Conservation (phyloP, 1,140 invertebrate genomes). For the Diprion similis region DNA sequence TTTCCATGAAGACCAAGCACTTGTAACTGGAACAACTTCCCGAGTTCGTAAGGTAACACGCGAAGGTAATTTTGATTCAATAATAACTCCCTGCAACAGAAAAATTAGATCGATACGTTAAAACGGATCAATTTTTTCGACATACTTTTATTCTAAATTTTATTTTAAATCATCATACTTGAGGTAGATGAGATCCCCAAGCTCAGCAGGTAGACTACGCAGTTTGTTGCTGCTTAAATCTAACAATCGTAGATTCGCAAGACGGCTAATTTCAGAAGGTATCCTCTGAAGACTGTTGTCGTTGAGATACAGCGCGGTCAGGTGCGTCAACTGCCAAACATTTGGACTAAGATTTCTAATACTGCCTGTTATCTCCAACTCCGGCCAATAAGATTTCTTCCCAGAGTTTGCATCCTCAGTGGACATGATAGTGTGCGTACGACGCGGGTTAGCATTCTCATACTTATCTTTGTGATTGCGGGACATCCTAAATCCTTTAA, state of each 20-base stretch:
- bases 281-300: slow-evolving; percentile 91
- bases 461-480: slow-evolving; percentile 73
- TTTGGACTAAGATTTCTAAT: slow-evolving; percentile 90
- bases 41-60: slow-evolving; percentile 94
- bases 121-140: too few species aligned
- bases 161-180: slow-evolving; percentile 66
- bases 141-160: too few species aligned
- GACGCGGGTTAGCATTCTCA: slow-evolving; percentile 74
- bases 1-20: slow-evolving; percentile 90
- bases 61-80: slow-evolving; percentile 94
- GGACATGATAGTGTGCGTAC: slow-evolving; percentile 91
- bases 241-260: slow-evolving; percentile 83
- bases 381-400: slow-evolving; percentile 89
- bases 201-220: slow-evolving; percentile 89
- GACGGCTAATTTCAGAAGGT: slow-evolving; percentile 85
- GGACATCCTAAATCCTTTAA: slow-evolving; percentile 69
- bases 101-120: too few species aligned
- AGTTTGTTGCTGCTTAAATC: slow-evolving; percentile 96
- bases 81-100: slow-evolving; percentile 83
- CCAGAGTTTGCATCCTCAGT: slow-evolving; percentile 89
- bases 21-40: slow-evolving; percentile 96
- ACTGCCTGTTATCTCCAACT: slow-evolving; percentile 77
- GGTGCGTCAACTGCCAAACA: slow-evolving; percentile 88
- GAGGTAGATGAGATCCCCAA: slow-evolving; percentile 93
- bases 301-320: slow-evolving; percentile 93